Evolutionary conservation across 2,113 vertebrate genomes (phyloP), one percentile per base, ranked within the genome.

Genomic region (Psammodynastes pulverulentus): DNA sequence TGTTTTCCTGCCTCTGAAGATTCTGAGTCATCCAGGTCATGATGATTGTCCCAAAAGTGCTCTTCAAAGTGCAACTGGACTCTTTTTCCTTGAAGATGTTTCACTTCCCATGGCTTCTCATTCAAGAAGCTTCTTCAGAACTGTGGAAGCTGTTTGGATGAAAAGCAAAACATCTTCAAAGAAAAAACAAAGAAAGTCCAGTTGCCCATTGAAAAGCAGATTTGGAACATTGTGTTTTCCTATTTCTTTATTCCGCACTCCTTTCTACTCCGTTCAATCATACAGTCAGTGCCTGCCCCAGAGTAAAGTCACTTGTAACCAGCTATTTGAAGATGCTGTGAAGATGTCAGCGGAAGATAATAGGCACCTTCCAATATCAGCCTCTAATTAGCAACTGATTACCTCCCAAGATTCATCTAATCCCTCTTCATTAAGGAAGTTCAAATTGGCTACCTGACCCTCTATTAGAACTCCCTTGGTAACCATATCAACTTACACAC

Each of bases 401-500:
- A 49, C 67, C 21, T 39, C 91, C 45, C 86, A 67, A 6, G 86
- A 45, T 91, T 88, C 84, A 54, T 67, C 52, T 88, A 88, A 89
- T 87, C 34, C 24, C 58, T 91, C 56, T 52, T 23, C 72, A 52
- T 23, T 86, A 94, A 52, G 17, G 52, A 88, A 92, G 21, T 85
- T 93, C 6, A 52, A 92, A 26, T 84, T 86, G 17, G 84, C 89
- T 46, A 56, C 21, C 79, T 92, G 79, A 56, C 84, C 46, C 5
- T 84, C 21, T 90, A 13, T 85, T 93, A 89, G 52, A 92, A 46
- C 23, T 93, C 72, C 91, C 43, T 46, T 90, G 89, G 51, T 67
- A 52, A 86, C 88, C 39, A 46, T 52, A 34, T 4, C 39, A 39
- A 93, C 46, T 34, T 54, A 29, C 46, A 86, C 4, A 46, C 39